Evolutionary conservation across 2,113 vertebrate species (phyloP), one percentile per base, ranked within the genome.

Genomic region (Thamnophis sirtalis): DNA sequence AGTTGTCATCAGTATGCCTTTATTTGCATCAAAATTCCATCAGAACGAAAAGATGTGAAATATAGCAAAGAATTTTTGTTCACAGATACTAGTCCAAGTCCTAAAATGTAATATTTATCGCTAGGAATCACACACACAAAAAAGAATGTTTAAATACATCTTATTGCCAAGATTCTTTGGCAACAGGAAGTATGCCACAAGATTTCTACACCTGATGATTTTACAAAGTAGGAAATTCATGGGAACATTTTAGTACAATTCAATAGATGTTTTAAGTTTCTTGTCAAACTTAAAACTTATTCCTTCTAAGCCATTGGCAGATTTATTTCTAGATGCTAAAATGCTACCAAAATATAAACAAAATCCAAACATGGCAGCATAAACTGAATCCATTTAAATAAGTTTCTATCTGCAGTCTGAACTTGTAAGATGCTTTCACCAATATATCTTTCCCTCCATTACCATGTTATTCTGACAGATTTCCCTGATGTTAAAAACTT

Each of bases 251-350:
- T 0, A 21, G 22, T 1, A 92, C 53, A 56, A 17, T 92, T 92
- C 49, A n/a, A 9, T 38, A 89, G 0, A 93, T 91, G 92, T 90
- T 92, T 0, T 8, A 0, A 5, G 86, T 94, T 91, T 56, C 88
- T 89, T 94, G 51, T 2, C 49, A 94, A 93, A 92, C 86, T 7
- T 60, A 60, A 60, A 60, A 60, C 58, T 94, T 94, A 90, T 94
- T 90, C 90, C 95, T 95, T 94, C 95, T 96, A 95, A 96, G 90
- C 90, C 94, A 96, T 96, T 93, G 94, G 93, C 95, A 94, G 55
- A 94, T 93, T 96, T 96, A 93, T 95, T 96, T 93, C 93, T 92
- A 94, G 93, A 93, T 90, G 93, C 93, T 94, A 87, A 85, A 91
- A 8, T 89, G 91, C 93, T 2, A 53, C 28, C 38, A 50, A 68